Base-by-base conservation (phyloP, 2,888 invertebrate genomes). In the Sminthurinus aureus region DNA sequence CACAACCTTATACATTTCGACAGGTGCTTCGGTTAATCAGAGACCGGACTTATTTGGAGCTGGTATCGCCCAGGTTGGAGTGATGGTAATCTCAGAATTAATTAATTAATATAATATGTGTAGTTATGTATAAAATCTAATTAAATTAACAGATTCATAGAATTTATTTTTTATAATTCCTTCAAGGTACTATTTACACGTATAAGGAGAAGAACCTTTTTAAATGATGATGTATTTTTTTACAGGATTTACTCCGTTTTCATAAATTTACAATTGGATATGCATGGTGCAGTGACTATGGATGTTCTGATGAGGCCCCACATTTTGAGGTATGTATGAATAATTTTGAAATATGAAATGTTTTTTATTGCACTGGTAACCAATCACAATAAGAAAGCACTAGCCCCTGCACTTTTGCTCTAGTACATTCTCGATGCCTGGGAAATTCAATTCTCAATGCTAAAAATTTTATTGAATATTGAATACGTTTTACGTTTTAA, bases 241-340 rank as follows among this genome's bases (percentile, higher is more conserved):
- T n/a, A n/a, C n/a, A n/a, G 91, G 99, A 99, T 91, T 97, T 99
- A 98, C 92, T 99, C 85, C 93, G 98, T 83, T 99, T 96, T 92
- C 98, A 99, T 91, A 98, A 98, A 91, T 98, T 99, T 91, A 99
- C 99, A 9, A 97, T 99, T 90, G 99, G 98, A 0, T 95, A 96
- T 91, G 96, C 97, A 74, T 99, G 99, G 99, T 94, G 93, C 20
- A 96, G 98, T 0, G 99, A 99, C 91, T 99, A 95, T 91, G 99
- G 99, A 71, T 95, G 94, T 91, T 94, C 98, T 0, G 96, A 97
- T 89, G 94, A 96, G 89, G 92, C 93, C 89, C 94, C 95, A 51
- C 95, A 98, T 89, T 99, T 98, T 90, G 92, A 95, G 67, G 67
- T 69, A 58, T 58, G 9, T 2, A 58, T 69, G 64, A 69, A 69